Evolutionary conservation across 2,113 vertebrate genomes (phyloP), one percentile per base, ranked within the genome.

Genomic region (Promerops cafer): DNA sequence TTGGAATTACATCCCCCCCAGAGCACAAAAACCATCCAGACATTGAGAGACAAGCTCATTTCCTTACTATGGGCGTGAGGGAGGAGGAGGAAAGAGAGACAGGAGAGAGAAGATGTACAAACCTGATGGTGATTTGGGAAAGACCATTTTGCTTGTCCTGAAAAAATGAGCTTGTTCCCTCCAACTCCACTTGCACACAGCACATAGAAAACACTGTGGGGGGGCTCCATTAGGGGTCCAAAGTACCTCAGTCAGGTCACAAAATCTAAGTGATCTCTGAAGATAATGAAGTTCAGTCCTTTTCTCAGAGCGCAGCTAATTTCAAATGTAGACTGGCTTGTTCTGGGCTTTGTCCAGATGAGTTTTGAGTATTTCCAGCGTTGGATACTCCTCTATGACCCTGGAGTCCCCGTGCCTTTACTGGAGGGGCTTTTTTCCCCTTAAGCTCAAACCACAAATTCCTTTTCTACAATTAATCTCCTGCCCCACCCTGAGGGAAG

Each of bases 371-470:
- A 24, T 47, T 89, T 89, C 23, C 27, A 52, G 15, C 8, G 11
- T 20, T 61, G 47, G 35, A 30, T 50, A 56, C 9, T 45, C 18
- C 3, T 7, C 20, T 24, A 2, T 16, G 33, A 6, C 14, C 8
- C 27, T 56, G 30, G 13, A 26, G 28, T 68, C 23, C 10, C 20
- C 54, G 27, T 39, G 10, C 19, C 16, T 28, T 39, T 20, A 54
- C 9, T 53, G 53, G 8, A 28, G 22, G 39, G 7, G 1, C 23
- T 15, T 16, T 18, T 7, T 6, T 2, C 11, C 13, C 2, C 11
- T 74, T 40, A 20, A 22, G 11, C 16, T 45, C 20, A 81, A 78
- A 6, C 6, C 31, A 83, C 24, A 18, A 6, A 65, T 87, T 65
- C 8, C 4, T 42, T 69, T 81, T 15, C n/a, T 61, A 12, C n/a